phyloP scores from a whole-genome alignment of 2,797 vertebrate species.

The Okamejei kenojei region DNA sequence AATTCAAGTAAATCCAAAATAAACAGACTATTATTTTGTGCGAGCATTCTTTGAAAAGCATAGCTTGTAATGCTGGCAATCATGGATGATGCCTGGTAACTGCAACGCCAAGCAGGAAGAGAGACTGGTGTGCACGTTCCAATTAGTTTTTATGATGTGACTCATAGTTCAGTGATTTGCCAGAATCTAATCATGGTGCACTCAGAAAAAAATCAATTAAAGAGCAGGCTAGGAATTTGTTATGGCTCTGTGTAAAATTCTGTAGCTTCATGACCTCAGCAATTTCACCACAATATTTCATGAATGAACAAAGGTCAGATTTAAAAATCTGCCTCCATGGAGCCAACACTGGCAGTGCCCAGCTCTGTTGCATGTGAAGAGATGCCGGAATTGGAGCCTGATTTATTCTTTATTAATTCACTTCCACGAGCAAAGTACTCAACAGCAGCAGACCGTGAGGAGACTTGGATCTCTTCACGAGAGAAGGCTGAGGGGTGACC shows the following conservation, averaged over 20 bases:
- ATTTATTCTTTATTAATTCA: not conserved
- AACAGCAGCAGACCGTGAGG: too few species aligned
- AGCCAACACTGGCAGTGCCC: not conserved
- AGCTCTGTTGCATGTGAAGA: not conserved
- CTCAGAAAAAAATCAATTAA: slow-evolving; percentile 53
- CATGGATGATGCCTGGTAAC: not conserved
- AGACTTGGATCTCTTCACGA: too few species aligned
- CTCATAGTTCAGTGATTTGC: slow-evolving; percentile 56
- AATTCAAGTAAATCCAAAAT: not conserved
- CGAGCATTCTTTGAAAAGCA: not conserved
- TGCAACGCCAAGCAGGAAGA: slow-evolving; percentile 49
- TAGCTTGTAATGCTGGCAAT: not conserved
- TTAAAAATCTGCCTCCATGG: slow-evolving; percentile 49
- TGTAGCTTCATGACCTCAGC: slow-evolving; percentile 48
- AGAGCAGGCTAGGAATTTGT: slow-evolving; percentile 48
- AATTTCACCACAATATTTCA: slow-evolving; percentile 48
- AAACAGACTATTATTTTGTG: too few species aligned
- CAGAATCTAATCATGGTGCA: slow-evolving; percentile 51
- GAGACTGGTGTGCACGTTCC: slow-evolving; percentile 52
- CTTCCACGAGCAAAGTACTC: not conserved
- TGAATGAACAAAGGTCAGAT: slow-evolving; percentile 57
- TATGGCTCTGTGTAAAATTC: slow-evolving; percentile 47
- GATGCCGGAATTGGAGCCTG: not conserved
- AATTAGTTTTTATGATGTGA: slow-evolving; percentile 56
- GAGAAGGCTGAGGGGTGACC: too few species aligned